phyloP scores from a whole-genome alignment of 2,888 invertebrate genomes.

The Zhengitettix transpicula region DNA sequence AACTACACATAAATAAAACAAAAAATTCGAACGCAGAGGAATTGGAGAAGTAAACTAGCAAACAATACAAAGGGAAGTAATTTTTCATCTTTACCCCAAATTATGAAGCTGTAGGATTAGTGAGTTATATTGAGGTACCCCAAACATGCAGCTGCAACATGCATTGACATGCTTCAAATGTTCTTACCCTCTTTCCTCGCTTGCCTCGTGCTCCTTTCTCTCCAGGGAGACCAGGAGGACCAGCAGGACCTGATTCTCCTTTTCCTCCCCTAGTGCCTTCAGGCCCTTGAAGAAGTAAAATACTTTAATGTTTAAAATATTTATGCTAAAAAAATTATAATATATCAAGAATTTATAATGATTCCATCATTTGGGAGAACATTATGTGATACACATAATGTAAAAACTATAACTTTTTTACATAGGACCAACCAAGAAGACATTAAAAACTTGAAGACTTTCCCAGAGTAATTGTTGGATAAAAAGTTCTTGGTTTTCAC shows the following conservation, averaged over 20 bases:
- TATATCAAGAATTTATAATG: neutral
- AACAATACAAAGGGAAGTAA: no score
- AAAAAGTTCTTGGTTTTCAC: no score
- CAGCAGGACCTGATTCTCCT: conserved; percentile 60
- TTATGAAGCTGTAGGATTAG: no score
- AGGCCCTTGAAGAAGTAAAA: conserved; percentile 30
- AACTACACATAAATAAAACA: neutral
- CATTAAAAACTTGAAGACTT: no score
- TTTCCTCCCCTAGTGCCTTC: conserved; percentile 57
- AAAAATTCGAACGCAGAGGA: no score
- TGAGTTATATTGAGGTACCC: neutral
- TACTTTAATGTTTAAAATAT: neutral
- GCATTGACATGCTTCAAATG: neutral
- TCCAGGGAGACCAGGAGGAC: conserved; percentile 61
- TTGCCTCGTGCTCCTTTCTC: conserved; percentile 84
- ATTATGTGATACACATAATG: no score
- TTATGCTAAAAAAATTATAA: neutral
- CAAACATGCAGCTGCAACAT: neutral
- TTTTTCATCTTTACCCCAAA: no score
- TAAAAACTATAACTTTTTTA: no score
- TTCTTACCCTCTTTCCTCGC: conserved; percentile 84
- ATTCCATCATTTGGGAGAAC: neutral
- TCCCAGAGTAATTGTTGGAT: no score
- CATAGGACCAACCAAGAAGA: no score
- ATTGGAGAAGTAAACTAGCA: no score